phyloP scores from a whole-genome alignment of 2,888 invertebrate genomes.

The Lymantria dispar region DNA sequence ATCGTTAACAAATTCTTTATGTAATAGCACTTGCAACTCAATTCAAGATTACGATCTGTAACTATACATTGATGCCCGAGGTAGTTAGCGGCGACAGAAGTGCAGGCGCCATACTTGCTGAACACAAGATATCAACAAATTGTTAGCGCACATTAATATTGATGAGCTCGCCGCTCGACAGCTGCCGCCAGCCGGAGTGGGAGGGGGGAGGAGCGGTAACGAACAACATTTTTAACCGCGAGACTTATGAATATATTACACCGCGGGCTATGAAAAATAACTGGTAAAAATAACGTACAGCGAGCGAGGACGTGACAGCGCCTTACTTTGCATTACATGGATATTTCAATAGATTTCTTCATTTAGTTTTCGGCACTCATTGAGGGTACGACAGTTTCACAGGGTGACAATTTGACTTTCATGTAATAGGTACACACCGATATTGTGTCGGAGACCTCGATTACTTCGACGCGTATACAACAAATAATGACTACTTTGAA shows the following conservation, averaged over 20 bases:
- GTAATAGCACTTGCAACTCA: no score
- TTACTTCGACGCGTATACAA: no score
- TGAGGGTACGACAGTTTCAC: background rate
- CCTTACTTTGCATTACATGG: background rate
- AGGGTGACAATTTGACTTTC: background rate
- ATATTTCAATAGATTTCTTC: conserved; percentile 14
- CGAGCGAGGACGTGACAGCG: background rate
- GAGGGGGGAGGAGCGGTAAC: no score
- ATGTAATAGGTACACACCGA: no score
- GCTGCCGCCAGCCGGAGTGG: conserved; percentile 5
- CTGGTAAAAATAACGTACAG: background rate
- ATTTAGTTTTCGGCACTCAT: background rate
- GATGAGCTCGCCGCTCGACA: conserved; percentile 29
- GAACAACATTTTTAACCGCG: conserved; percentile 30
- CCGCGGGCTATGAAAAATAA: conserved; percentile 25
- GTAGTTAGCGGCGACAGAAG: no score
- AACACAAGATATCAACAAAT: conserved; percentile 36
- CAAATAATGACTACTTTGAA: no score
- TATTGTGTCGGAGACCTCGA: no score
- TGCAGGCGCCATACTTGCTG: no score
- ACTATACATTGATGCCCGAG: no score
- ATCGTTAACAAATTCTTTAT: no score
- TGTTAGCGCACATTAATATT: conserved; percentile 39
- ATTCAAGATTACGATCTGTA: no score
- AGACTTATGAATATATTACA: conserved; percentile 49